These are phyloP conservation scores for Nerophis lumbriciformis DNA, from an alignment of 2,113 vertebrate species.

Conservation along the genomic window DNA sequence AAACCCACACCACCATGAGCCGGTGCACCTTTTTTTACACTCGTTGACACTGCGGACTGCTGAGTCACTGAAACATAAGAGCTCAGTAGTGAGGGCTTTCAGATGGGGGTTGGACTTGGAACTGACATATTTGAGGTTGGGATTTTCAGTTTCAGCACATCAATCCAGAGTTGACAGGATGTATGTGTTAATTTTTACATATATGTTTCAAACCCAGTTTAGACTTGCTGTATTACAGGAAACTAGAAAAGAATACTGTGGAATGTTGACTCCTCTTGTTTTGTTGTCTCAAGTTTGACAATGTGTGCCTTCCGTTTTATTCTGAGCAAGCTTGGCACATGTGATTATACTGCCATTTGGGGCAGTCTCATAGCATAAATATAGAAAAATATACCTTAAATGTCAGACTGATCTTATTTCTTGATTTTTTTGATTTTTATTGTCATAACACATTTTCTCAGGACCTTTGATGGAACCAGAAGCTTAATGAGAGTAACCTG, in stretches of 20 bases:
- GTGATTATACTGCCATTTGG: no score
- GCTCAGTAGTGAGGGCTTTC: not conserved
- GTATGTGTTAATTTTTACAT: no score
- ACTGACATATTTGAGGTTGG: no score
- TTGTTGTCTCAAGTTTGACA: not conserved
- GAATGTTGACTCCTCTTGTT: not conserved
- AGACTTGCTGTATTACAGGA: not conserved
- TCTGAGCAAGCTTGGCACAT: not conserved
- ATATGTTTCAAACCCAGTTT: no score
- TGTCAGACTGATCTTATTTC: no score
- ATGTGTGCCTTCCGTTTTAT: not conserved
- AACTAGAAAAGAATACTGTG: not conserved
- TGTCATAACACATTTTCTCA: no score
- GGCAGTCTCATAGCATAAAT: no score
- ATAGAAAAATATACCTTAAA: no score
- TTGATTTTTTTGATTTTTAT: no score
- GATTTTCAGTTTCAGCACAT: no score
- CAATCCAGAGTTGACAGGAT: no score
- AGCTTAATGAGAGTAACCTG: not conserved
- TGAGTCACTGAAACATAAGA: not conserved
- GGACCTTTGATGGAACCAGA: not conserved
- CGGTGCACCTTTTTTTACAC: not conserved
- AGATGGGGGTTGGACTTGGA: no score
- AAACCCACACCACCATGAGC: not conserved
- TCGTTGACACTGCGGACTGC: not conserved